Percentiles rank a stretch among this genome's conserved stretches.
phyloP scores from a whole-genome alignment of 2,113 vertebrate genomes.

The Cyanoramphus novaezelandiae region DNA sequence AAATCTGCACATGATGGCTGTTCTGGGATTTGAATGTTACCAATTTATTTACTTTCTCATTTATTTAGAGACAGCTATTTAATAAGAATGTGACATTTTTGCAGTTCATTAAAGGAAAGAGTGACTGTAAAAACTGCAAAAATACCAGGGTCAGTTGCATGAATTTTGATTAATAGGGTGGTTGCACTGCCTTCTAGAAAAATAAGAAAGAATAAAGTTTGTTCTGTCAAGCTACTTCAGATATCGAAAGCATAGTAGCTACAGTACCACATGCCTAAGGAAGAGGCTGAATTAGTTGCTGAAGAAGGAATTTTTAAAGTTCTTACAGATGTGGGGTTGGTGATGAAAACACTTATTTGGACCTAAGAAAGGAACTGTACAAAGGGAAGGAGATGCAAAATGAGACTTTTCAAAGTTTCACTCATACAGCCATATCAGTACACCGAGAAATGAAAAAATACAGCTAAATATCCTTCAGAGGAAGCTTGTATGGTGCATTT shows the following conservation, averaged over 20 bases:
- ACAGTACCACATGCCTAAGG: background rate
- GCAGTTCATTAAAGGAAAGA: background rate
- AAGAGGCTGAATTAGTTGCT: background rate
- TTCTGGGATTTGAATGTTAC: background rate
- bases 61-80: background rate
- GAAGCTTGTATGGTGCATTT: background rate
- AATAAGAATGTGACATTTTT: background rate
- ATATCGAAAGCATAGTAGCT: background rate
- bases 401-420: background rate
- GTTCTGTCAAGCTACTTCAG: background rate
- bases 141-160: background rate
- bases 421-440: background rate
- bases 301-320: background rate
- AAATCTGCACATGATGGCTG: background rate
- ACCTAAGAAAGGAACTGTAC: background rate
- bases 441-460: background rate
- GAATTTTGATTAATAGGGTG: background rate
- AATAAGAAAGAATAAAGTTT: background rate
- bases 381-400: background rate
- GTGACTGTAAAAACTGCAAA: background rate
- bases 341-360: background rate
- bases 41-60: background rate
- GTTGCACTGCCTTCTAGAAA: background rate
- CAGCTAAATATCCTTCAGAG: background rate
- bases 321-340: background rate